Conservation (phyloP, 2,888 invertebrate genomes). For the Drosophila engyochracea region DNA sequence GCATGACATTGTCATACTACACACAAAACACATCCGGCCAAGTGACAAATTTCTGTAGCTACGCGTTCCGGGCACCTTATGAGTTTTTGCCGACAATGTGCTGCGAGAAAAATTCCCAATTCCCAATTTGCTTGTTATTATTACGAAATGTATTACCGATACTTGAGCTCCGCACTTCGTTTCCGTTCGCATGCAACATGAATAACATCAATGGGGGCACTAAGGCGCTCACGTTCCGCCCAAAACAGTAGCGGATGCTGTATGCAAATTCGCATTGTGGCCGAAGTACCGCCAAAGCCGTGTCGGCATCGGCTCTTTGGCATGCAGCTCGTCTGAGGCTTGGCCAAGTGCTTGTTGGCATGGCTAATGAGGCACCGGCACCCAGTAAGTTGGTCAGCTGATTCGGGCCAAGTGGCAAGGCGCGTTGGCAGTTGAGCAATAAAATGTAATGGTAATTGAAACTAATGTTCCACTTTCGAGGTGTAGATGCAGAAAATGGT, state of each 20-base stretch:
- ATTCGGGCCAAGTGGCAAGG: constrained; percentile 65
- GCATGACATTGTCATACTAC: constrained; percentile 70
- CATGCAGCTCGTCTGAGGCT: constrained; percentile 65
- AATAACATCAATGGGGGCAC: constrained; percentile 38
- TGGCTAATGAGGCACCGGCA: constrained; percentile 68
- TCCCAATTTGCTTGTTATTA: constrained; percentile 66
- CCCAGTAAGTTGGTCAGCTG: constrained; percentile 64
- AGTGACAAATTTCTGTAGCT: constrained; percentile 68
- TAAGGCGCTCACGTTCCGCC: constrained; percentile 65
- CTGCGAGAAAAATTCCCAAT: constrained; percentile 47
- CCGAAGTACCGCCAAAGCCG: constrained; percentile 72
- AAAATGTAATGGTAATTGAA: constrained; percentile 42
- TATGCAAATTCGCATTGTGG: constrained; percentile 76
- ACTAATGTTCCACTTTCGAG: constrained; percentile 12
- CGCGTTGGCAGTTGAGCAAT: constrained; percentile 5
- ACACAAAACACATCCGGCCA: constrained; percentile 79
- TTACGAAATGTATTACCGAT: constrained; percentile 60
- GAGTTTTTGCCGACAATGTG: constrained; percentile 54
- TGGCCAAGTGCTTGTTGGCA: constrained; percentile 73
- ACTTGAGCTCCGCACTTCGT: constrained; percentile 22
- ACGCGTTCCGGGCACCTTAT: constrained; percentile 48
- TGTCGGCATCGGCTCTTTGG: constrained; percentile 47
- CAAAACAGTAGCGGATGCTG: constrained; percentile 80
- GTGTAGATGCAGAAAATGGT: background rate
- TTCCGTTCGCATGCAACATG: constrained; percentile 58